Conservation (phyloP, 2,797 vertebrate genomes). For the Pangasius krempfi region DNA sequence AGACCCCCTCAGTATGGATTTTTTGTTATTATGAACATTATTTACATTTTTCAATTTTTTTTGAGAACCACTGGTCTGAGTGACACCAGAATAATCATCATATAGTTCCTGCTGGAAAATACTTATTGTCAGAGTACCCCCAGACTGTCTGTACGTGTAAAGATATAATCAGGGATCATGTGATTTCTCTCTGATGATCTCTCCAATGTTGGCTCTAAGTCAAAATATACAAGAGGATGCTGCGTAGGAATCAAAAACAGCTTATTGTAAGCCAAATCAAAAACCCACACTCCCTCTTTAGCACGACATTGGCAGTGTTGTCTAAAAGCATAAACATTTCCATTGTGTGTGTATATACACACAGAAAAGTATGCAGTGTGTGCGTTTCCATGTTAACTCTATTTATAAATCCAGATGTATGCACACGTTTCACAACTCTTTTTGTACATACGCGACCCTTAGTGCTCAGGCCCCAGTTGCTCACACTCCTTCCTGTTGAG, state of each 20-base stretch:
- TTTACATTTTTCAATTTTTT: neutral
- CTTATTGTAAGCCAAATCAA: neutral
- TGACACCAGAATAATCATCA: neutral
- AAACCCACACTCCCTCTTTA: neutral
- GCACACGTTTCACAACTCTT: neutral
- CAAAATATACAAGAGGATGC: neutral
- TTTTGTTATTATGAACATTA: neutral
- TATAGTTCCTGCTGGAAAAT: neutral
- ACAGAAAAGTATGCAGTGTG: neutral
- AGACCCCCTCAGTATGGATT: neutral
- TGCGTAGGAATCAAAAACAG: neutral
- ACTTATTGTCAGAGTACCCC: neutral
- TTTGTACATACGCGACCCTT: neutral
- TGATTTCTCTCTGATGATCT: neutral
- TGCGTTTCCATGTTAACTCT: neutral
- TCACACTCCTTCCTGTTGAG: neutral
- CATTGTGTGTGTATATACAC: neutral
- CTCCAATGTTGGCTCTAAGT: neutral
- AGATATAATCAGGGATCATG: neutral
- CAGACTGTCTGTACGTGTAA: neutral
- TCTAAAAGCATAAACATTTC: neutral
- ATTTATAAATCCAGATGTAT: slow-evolving; percentile 9
- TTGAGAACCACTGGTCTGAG: neutral
- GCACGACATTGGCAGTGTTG: neutral
- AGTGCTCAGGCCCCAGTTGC: no score